Evolutionary conservation across 2,888 invertebrate genomes (phyloP).

Genomic region (Heliconius hortense): DNA sequence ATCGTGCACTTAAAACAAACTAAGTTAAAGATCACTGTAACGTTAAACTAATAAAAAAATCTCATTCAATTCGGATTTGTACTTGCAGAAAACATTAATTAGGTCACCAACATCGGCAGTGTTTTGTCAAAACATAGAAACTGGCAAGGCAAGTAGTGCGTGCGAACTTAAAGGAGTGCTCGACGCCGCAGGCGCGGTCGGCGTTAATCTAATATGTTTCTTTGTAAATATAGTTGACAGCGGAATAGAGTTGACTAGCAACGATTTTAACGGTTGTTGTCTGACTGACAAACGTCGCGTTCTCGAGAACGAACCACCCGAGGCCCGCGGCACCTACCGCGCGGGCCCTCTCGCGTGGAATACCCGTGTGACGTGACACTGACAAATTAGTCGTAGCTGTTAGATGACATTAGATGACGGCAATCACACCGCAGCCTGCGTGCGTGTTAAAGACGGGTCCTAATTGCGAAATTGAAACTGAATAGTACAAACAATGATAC

Average conservation of each 20-base stretch:
- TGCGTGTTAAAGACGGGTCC: constrained; percentile 69
- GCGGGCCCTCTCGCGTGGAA: constrained; percentile 44
- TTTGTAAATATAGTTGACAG: constrained; percentile 78
- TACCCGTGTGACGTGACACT: constrained; percentile 50
- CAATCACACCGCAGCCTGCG: constrained; percentile 58
- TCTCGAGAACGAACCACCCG: constrained; percentile 60
- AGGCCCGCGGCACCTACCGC: constrained; percentile 50
- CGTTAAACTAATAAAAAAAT: constrained; percentile 76
- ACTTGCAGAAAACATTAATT: constrained; percentile 74
- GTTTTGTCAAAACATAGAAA: constrained; percentile 78
- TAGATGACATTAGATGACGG: constrained; percentile 60
- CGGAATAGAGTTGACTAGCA: constrained; percentile 49
- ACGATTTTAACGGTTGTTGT: neutral
- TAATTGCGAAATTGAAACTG: constrained; percentile 56
- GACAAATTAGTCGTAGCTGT: constrained; percentile 75
- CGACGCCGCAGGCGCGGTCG: constrained; percentile 52
- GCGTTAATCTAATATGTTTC: constrained; percentile 63
- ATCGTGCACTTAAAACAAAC: constrained; percentile 79
- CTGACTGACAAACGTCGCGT: constrained; percentile 49
- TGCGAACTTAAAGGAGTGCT: constrained; percentile 69
- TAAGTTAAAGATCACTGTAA: constrained; percentile 79
- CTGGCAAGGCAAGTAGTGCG: constrained; percentile 79
- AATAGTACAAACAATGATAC: constrained; percentile 69
- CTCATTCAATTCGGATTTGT: constrained; percentile 81
- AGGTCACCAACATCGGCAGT: constrained; percentile 74